Evolutionary conservation across 2,113 vertebrate species (phyloP).

Genomic region (Lepus americanus): DNA sequence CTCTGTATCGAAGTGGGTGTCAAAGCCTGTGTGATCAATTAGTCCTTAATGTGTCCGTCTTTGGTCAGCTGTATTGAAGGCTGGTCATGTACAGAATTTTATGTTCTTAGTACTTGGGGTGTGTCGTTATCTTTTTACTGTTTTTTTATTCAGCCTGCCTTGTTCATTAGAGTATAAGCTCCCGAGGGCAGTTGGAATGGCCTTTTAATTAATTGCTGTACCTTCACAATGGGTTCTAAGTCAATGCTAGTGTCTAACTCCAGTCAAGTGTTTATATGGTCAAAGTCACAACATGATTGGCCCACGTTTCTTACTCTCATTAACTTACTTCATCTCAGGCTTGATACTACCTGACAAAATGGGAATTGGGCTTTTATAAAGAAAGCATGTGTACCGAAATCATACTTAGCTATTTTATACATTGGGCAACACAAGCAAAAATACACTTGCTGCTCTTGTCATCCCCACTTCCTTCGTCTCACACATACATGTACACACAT

Average conservation of each 20-base stretch:
- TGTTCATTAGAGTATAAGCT: conserved; percentile 67
- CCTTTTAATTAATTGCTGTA: conserved; percentile 73
- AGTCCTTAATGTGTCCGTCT: conserved; percentile 58
- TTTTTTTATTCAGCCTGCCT: conserved; percentile 53
- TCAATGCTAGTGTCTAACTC: conserved; percentile 69
- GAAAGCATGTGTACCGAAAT: background rate
- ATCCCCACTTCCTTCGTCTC: background rate
- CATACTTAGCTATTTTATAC: background rate
- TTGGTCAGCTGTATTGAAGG: conserved; percentile 60
- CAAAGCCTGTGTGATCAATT: conserved; percentile 64
- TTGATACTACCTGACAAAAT: background rate
- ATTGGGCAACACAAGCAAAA: background rate
- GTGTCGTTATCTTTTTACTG: conserved; percentile 68
- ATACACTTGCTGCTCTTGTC: background rate
- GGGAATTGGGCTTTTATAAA: background rate
- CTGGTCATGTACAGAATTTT: conserved; percentile 65
- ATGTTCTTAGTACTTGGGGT: conserved; percentile 60
- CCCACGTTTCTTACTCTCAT: conserved; percentile 35
- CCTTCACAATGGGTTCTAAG: conserved; percentile 65
- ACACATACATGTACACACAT: background rate
- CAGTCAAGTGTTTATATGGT: conserved; percentile 59
- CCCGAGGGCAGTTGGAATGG: conserved; percentile 71
- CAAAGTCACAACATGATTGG: conserved; percentile 49
- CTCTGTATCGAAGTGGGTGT: background rate
- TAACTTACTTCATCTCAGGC: conserved; percentile 51